Conservation (phyloP, 37 sponge, comb jelly and placozoan genomes). For the Geodia barretti region DNA sequence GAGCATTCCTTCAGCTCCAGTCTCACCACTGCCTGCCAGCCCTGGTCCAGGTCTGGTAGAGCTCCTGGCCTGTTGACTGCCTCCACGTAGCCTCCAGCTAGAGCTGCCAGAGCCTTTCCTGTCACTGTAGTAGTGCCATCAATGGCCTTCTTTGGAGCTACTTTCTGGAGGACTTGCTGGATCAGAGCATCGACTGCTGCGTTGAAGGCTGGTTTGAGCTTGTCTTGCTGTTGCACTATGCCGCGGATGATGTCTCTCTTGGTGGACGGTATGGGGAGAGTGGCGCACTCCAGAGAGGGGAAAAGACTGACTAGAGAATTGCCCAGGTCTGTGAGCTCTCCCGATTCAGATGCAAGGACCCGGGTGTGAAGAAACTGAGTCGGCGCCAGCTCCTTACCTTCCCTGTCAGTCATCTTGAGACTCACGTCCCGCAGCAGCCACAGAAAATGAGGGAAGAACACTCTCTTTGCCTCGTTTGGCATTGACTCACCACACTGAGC, state of each 20-base stretch:
- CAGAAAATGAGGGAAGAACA: conserved; percentile 52
- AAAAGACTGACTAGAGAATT: too few species aligned
- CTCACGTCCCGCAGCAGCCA: conserved; percentile 42
- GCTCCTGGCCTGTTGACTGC: conserved; percentile 42
- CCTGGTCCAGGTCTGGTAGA: conserved; percentile 13
- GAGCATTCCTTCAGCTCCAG: background rate
- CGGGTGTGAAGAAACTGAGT: conserved; percentile 20
- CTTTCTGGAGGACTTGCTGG: background rate
- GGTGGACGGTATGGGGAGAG: conserved; percentile 15
- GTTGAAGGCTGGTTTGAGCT: conserved; percentile 15
- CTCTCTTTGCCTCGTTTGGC: too few species aligned
- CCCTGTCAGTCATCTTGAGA: background rate
- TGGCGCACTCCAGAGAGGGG: conserved; percentile 26
- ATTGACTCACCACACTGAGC: too few species aligned
- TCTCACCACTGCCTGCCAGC: conserved; percentile 23
- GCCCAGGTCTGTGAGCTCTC: too few species aligned
- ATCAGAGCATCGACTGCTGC: background rate
- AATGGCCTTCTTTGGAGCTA: conserved; percentile 16
- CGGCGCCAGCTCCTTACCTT: conserved; percentile 33
- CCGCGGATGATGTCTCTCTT: background rate
- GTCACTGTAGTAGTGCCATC: background rate
- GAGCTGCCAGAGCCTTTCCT: conserved; percentile 11
- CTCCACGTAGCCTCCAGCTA: conserved; percentile 15
- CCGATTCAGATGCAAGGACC: too few species aligned
- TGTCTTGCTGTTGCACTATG: conserved; percentile 3